These are phyloP conservation scores for Poecilia latipinna DNA, from an alignment of 2,113 vertebrate genomes.

Conservation along the genomic window DNA sequence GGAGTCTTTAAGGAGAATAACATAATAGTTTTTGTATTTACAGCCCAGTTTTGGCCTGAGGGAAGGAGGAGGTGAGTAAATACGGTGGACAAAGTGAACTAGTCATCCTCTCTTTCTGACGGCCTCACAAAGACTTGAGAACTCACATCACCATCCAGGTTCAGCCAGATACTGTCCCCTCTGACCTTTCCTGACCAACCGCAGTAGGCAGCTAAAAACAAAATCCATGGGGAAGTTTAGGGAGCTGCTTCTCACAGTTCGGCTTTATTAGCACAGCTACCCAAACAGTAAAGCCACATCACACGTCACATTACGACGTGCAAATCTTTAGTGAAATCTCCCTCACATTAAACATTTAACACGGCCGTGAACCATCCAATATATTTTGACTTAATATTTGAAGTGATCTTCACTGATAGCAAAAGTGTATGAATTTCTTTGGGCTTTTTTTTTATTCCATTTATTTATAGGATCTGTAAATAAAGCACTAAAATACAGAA, in stretches of 20 bases:
- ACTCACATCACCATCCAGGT: constrained; percentile 65
- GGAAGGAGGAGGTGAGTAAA: constrained; percentile 11
- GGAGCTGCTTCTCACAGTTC: background rate
- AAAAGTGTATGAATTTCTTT: background rate
- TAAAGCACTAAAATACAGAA: too few relatives aligned
- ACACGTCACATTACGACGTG: background rate
- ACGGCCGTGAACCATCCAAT: background rate
- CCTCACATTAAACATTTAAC: background rate
- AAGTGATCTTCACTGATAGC: background rate
- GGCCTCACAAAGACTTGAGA: constrained; percentile 69
- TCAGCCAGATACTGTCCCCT: constrained; percentile 32
- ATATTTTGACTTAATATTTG: background rate
- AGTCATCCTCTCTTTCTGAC: constrained; percentile 44
- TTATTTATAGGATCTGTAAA: background rate
- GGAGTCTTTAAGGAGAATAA: background rate
- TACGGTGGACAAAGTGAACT: constrained; percentile 27
- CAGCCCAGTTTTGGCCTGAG: constrained; percentile 22
- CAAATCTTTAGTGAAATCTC: background rate
- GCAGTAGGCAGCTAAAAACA: constrained; percentile 7
- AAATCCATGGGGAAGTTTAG: too few relatives aligned
- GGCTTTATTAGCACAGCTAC: background rate
- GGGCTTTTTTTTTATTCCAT: background rate
- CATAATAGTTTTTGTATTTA: constrained; percentile 31
- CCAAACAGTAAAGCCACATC: background rate
- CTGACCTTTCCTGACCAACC: constrained; percentile 25